phyloP scores from a whole-genome alignment of 2,113 vertebrate genomes.

The Columba livia region DNA sequence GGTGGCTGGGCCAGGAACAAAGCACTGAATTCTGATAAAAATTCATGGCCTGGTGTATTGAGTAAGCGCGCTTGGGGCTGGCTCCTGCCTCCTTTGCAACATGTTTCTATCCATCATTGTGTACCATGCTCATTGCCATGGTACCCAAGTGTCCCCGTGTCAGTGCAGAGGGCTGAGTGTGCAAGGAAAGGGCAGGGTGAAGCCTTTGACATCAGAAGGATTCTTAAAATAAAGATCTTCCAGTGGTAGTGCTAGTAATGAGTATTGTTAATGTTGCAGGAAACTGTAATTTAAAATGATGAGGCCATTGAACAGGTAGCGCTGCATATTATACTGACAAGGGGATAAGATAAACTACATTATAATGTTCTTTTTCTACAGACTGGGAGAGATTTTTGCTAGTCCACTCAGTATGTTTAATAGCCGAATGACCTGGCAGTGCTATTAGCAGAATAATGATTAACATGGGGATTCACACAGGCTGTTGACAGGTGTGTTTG shows the following conservation, averaged over 20 bases:
- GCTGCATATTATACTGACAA: background rate
- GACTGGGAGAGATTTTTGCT: slow-evolving; percentile 36
- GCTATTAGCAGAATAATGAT: slow-evolving; percentile 27
- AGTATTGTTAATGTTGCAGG: slow-evolving; percentile 43
- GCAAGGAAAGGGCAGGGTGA: background rate
- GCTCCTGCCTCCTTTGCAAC: background rate
- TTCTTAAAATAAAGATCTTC: background rate
- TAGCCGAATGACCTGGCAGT: background rate
- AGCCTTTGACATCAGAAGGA: background rate
- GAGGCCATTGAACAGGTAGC: slow-evolving; percentile 49
- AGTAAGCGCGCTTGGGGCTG: background rate
- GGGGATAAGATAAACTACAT: slow-evolving; percentile 31
- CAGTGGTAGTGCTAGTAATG: background rate
- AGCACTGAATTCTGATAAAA: slow-evolving; percentile 36
- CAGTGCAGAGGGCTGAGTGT: background rate
- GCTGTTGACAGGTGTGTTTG: background rate
- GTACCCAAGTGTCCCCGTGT: background rate
- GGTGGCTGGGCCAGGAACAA: slow-evolving; percentile 32
- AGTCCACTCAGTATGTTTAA: background rate
- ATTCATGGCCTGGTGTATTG: background rate
- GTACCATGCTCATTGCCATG: background rate
- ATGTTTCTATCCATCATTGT: background rate
- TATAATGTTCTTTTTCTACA: slow-evolving; percentile 23
- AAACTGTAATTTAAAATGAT: slow-evolving; percentile 45
- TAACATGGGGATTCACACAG: rapidly evolving